These are phyloP conservation scores for Cryptophagus acutangulus DNA, from an alignment of 2,888 invertebrate species.

Conservation along the genomic window DNA sequence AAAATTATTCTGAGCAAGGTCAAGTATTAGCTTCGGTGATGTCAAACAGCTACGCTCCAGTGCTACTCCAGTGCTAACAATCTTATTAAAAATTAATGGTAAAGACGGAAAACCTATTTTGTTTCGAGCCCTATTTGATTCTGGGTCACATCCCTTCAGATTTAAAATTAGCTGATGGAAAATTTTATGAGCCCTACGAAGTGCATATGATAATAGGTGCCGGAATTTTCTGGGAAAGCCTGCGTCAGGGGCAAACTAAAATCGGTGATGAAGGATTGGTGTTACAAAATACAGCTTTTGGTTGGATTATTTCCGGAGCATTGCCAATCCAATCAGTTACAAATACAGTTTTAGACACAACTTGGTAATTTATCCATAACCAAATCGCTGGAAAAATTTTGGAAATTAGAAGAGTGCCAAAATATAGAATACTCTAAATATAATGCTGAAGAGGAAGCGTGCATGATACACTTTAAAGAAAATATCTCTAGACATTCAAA, in stretches of 20 bases:
- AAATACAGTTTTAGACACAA: too few species aligned
- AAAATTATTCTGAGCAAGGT: too few species aligned
- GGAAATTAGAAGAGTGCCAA: conserved; percentile 1
- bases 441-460: background rate
- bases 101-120: too few species aligned
- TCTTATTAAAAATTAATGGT: too few species aligned
- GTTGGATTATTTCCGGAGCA: background rate
- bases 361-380: background rate
- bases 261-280: background rate
- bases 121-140: too few species aligned
- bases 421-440: background rate
- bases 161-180: background rate
- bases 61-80: too few species aligned
- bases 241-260: background rate
- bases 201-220: background rate
- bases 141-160: too few species aligned
- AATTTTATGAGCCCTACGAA: background rate
- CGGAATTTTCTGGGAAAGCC: background rate
- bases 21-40: too few species aligned
- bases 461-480: background rate
- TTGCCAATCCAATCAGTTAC: too few species aligned
- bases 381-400: background rate
- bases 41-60: too few species aligned
- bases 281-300: too few species aligned
- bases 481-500: background rate